Conservation (phyloP, 2,113 vertebrate genomes). For the Sinocyclocheilus maitianheensis region DNA sequence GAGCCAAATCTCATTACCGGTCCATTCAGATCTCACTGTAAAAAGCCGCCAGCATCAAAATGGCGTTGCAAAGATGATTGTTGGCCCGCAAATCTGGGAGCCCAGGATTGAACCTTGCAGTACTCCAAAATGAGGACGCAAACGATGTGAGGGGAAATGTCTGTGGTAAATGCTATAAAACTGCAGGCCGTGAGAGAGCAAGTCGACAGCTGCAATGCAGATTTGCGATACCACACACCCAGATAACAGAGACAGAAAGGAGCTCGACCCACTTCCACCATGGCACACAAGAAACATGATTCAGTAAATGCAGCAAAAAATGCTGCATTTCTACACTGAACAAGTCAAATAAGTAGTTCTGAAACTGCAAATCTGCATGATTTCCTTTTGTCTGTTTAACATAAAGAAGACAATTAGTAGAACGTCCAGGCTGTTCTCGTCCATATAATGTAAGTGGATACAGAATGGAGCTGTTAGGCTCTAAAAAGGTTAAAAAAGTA, state of each 20-base stretch:
- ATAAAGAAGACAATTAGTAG: background rate
- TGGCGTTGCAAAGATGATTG: background rate
- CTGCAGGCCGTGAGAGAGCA: background rate
- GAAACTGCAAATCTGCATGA: background rate
- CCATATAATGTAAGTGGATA: background rate
- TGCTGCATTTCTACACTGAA: too few species aligned
- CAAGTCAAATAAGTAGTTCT: too few species aligned
- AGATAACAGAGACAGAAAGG: constrained; percentile 34
- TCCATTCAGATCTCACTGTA: constrained; percentile 4
- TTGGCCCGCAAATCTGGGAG: background rate
- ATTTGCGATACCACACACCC: constrained; percentile 42
- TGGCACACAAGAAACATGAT: background rate
- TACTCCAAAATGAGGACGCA: background rate
- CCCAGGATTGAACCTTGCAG: background rate
- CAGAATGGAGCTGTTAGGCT: background rate
- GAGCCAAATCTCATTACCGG: constrained; percentile 35
- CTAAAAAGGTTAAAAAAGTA: too few species aligned
- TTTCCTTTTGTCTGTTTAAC: background rate
- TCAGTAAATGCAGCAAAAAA: background rate
- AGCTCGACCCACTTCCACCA: background rate
- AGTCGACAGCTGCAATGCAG: constrained; percentile 23
- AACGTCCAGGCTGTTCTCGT: background rate
- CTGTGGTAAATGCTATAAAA: constrained; percentile 25
- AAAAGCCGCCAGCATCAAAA: background rate
- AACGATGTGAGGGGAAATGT: background rate